A percentile compares a stretch with the other conserved stretches of the same genome.
Evolutionary conservation across 1,140 invertebrate genomes (phyloP).

Genomic region (Amyelois transitella): DNA sequence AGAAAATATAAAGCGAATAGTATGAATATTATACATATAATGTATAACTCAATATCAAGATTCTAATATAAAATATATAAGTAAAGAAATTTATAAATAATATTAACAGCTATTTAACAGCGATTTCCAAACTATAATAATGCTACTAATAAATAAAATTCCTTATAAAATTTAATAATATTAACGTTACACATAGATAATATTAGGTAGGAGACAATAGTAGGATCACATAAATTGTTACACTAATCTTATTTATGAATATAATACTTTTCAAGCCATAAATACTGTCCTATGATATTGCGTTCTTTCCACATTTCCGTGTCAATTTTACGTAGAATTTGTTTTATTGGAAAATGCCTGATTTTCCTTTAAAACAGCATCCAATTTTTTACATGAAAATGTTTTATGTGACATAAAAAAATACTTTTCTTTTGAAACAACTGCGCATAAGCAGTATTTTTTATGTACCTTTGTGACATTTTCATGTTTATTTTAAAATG

Average conservation of each 20-base stretch:
- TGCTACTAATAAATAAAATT: neutral
- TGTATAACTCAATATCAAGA: too few relatives aligned
- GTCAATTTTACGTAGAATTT: too few relatives aligned
- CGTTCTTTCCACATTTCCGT: neutral
- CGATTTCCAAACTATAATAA: neutral
- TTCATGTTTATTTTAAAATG: too few relatives aligned
- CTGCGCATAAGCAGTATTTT: too few relatives aligned
- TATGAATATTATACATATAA: neutral
- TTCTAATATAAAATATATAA: too few relatives aligned
- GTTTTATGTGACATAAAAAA: too few relatives aligned
- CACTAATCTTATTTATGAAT: neutral
- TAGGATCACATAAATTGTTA: conserved; percentile 21
- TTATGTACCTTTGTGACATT: too few relatives aligned
- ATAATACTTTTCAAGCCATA: conserved; percentile 6
- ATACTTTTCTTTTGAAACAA: too few relatives aligned
- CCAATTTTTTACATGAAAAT: too few relatives aligned
- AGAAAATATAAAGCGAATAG: neutral
- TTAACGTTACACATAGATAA: neutral
- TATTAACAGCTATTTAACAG: too few relatives aligned
- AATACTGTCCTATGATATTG: conserved; percentile 6
- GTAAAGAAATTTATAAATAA: neutral
- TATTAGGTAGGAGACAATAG: conserved; percentile 13
- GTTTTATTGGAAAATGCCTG: too few relatives aligned
- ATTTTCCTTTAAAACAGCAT: too few relatives aligned
- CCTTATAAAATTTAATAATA: neutral